Evolutionary conservation across 2,797 vertebrate species (phyloP).

Genomic region (Poecile montanus): DNA sequence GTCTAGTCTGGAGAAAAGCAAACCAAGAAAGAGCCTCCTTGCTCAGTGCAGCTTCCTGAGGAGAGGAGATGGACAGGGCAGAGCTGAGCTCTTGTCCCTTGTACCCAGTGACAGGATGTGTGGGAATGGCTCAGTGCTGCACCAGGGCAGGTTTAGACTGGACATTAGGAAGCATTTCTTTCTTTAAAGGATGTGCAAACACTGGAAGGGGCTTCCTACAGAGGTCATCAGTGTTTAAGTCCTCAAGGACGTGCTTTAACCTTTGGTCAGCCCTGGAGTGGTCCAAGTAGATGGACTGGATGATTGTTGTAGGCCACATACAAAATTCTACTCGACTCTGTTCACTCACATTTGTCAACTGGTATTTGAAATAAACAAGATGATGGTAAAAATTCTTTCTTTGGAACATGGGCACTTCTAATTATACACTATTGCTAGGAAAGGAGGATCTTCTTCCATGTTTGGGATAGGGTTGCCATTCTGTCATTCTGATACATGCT

Average conservation of each 20-base stretch:
- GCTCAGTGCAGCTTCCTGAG: background rate
- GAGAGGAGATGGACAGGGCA: background rate
- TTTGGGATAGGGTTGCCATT: background rate
- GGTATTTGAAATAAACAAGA: background rate
- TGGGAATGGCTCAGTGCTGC: background rate
- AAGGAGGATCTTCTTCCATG: background rate
- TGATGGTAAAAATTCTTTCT: background rate
- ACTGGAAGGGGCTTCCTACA: background rate
- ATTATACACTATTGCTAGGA: background rate
- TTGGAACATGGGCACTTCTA: background rate
- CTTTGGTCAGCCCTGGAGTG: background rate
- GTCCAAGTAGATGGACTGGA: background rate
- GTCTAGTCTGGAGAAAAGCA: background rate
- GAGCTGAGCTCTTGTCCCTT: background rate
- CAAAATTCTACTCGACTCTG: background rate
- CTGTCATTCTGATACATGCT: background rate
- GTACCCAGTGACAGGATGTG: accelerated
- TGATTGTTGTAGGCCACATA: accelerated
- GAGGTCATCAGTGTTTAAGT: background rate
- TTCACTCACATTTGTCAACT: background rate
- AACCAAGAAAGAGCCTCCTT: background rate
- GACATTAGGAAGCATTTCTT: background rate
- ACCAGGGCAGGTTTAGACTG: background rate
- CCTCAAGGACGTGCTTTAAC: background rate
- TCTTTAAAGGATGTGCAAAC: background rate